Percentiles rank a stretch among this genome's conserved stretches.
These are phyloP conservation scores for Tipula vernalis DNA, from an alignment of 2,888 invertebrate genomes.

Conservation along the genomic window DNA sequence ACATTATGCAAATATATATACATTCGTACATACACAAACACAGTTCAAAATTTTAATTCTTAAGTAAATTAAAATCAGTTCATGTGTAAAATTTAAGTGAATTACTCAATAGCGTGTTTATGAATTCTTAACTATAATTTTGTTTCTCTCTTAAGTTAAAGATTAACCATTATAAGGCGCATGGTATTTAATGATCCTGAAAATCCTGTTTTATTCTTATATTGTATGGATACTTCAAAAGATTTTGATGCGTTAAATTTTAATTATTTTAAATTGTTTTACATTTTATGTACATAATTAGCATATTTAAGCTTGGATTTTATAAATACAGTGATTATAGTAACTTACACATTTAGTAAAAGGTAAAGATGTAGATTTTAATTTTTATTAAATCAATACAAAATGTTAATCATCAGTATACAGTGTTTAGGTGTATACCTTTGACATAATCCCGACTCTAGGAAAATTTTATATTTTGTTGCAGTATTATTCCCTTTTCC, in stretches of 20 bases:
- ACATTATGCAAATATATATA: neutral
- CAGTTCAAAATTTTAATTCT: neutral
- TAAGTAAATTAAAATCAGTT: neutral
- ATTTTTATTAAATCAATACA: neutral
- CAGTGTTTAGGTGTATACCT: neutral
- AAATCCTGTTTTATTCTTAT: neutral
- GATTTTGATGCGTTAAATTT: neutral
- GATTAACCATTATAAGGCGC: neutral
- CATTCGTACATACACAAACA: neutral
- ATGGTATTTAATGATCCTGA: neutral
- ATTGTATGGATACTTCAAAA: neutral
- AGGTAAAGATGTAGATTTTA: neutral
- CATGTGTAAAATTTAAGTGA: neutral
- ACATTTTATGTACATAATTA: neutral
- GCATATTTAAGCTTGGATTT: neutral
- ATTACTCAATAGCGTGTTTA: neutral
- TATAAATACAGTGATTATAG: neutral
- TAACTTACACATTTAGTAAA: neutral
- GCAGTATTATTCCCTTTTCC: no score
- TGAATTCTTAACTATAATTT: conserved; percentile 4
- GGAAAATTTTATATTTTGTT: no score
- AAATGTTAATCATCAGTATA: neutral
- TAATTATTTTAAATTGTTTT: neutral
- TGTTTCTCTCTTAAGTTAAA: neutral
- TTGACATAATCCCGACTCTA: neutral